A percentile compares a stretch with the other conserved stretches of the same genome.
These are phyloP conservation scores for Tapirus terrestris DNA, from an alignment of 2,113 vertebrate genomes.

Conservation along the genomic window DNA sequence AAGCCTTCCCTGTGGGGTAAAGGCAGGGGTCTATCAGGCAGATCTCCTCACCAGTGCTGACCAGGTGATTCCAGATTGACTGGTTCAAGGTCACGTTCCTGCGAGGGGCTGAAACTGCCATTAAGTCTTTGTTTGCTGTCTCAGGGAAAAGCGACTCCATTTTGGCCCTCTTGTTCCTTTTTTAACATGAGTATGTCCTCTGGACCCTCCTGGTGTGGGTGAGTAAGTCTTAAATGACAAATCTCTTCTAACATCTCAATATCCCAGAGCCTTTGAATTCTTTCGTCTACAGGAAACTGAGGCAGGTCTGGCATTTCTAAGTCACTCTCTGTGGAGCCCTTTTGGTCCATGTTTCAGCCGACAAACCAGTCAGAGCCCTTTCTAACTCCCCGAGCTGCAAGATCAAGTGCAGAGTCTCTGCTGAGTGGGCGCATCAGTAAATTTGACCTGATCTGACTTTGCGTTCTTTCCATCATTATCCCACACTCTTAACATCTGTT, in stretches of 20 bases:
- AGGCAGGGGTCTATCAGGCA: no score
- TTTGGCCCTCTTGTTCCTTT: no score
- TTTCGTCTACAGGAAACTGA: not conserved
- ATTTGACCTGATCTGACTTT: not conserved
- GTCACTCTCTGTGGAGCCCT: not conserved
- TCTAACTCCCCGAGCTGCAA: not conserved
- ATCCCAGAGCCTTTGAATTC: not conserved
- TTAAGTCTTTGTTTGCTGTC: no score
- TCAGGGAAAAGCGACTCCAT: no score
- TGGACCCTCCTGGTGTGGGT: not conserved
- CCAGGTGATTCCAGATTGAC: no score
- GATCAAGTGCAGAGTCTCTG: not conserved
- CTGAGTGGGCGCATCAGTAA: not conserved
- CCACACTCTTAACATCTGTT: not conserved
- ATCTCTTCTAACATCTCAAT: not conserved
- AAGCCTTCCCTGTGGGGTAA: no score
- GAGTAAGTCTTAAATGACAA: not conserved
- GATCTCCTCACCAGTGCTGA: no score
- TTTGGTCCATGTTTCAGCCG: not conserved
- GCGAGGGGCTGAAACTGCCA: no score
- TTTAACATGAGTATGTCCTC: no score
- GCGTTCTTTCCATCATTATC: not conserved
- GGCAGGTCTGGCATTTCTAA: not conserved
- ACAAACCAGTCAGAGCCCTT: not conserved
- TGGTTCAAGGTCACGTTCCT: no score